phyloP scores from a whole-genome alignment of 2,113 vertebrate genomes.

The Percopsis transmontana region DNA sequence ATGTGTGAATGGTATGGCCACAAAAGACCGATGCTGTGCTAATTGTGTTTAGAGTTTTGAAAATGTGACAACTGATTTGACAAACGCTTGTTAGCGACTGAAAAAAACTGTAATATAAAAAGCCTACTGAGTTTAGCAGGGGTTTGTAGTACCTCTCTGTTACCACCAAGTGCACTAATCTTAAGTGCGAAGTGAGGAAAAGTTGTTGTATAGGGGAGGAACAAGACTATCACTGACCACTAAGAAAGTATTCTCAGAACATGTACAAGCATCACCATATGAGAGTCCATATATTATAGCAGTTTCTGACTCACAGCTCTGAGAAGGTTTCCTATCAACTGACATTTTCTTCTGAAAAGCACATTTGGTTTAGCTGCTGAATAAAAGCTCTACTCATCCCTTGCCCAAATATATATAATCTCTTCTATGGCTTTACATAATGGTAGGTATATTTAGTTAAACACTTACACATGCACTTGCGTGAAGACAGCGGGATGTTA shows the following conservation, averaged over 20 bases:
- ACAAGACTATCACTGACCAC: neutral
- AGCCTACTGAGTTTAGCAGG: neutral
- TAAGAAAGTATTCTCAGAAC: neutral
- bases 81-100: no score
- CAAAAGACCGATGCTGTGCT: no score
- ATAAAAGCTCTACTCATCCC: neutral
- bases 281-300: neutral
- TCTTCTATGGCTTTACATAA: slow-evolving; percentile 6
- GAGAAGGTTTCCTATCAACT: neutral
- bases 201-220: neutral
- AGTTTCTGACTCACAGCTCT: no score
- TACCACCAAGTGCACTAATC: neutral
- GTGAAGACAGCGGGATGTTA: neutral
- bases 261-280: neutral
- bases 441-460: slow-evolving; percentile 7
- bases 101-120: no score
- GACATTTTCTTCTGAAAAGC: neutral
- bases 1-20: no score
- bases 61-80: no score
- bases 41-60: no score
- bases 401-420: neutral
- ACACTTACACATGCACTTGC: neutral
- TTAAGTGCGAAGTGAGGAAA: neutral
- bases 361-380: neutral
- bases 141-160: neutral